A percentile compares a stretch with the other conserved stretches of the same genome.
phyloP scores from a whole-genome alignment of 2,113 vertebrate species.

The Lophotis ruficrista region DNA sequence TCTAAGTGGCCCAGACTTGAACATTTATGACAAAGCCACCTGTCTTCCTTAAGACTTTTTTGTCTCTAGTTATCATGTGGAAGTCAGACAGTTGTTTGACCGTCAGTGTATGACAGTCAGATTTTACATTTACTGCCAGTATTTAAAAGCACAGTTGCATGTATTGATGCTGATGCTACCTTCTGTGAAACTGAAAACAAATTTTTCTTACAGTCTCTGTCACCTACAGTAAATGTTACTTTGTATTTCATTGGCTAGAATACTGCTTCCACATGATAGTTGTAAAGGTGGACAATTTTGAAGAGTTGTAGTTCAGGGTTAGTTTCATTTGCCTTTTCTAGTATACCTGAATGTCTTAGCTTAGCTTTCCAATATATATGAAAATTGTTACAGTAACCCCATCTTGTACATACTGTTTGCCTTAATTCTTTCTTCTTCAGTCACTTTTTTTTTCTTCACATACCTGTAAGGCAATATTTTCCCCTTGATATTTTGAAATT shows the following conservation, averaged over 20 bases:
- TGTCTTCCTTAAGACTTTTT: background rate
- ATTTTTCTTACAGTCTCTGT: background rate
- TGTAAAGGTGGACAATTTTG: background rate
- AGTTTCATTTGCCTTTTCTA: background rate
- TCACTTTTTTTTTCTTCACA: background rate
- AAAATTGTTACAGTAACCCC: background rate
- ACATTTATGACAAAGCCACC: background rate
- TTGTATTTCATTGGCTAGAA: background rate
- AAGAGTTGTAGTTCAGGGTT: background rate
- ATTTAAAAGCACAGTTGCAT: background rate
- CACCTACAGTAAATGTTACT: background rate
- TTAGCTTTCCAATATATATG: background rate
- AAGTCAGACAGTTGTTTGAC: background rate
- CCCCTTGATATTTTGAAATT: background rate
- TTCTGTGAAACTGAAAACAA: background rate
- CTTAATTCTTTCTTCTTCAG: background rate
- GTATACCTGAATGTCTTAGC: background rate
- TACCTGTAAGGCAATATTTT: background rate
- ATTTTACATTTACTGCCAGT: background rate
- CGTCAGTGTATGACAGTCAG: background rate
- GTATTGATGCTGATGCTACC: background rate
- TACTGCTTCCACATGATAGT: background rate
- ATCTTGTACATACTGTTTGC: accelerated
- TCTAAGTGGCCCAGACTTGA: background rate
- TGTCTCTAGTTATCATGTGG: background rate